Base-by-base conservation (phyloP, 2,888 invertebrate species). In the Epistrophella euchroma region DNA sequence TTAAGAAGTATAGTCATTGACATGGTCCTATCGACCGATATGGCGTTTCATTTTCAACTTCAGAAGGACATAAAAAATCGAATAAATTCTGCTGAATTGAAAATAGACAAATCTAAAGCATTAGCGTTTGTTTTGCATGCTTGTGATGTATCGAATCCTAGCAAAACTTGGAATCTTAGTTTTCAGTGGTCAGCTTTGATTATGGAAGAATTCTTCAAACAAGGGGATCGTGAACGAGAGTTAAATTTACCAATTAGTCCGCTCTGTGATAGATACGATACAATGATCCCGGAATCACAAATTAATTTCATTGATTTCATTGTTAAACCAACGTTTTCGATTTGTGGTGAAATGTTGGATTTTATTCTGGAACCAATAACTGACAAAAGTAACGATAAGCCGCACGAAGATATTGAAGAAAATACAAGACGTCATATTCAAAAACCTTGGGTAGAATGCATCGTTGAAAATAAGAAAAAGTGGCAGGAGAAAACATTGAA, bases 291-390 rank as follows among this genome's bases (percentile, higher is more conserved):
- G 0, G 97, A 98, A 93, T 98, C 98, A 50, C 98, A 98, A 93
- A 98, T 98, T 90, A 98, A 98, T 90, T 98, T 98, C 92, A 98
- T 98, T 89, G 98, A 98, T 91, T 98, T 98, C 93, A 98, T 98
- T 90, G 98, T 98, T 45, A 98, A 98, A 89, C 98, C 98, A 19
- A 98, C 97, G 91, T 96, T 98, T 96, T 95, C 95, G 35, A 96
- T 98, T 6, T 97, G 98, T 93, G 96, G 97, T 71, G 98, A 98
- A 90, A 96, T 98, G 96, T 93, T 98, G 89, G 92, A 92, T 81
- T 89, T 89, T 71, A 90, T 92, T 5, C 87, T 92, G 77, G 88
- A 91, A 4, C 92, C 92, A 19, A 90, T 92, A 55, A 52, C 11
- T 13, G 9, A 37, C 10, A 22, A 32, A 35, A 19, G 2, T 32